Evolutionary conservation across 1,140 invertebrate species (phyloP).

Genomic region (Melanaphis sacchari): DNA sequence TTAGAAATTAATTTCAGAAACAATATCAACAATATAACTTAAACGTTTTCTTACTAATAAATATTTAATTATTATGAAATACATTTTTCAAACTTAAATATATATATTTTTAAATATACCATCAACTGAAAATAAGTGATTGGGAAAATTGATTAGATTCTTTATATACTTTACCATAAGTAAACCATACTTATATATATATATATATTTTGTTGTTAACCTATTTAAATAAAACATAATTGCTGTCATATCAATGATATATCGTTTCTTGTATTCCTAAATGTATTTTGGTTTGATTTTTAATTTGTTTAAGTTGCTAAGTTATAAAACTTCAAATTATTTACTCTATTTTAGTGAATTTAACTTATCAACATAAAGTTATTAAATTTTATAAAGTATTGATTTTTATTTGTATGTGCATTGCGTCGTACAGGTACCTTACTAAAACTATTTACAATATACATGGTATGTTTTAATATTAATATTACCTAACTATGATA

Average conservation of each 20-base stretch:
- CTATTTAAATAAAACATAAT: neutral
- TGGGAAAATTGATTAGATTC: neutral
- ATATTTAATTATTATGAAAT: neutral
- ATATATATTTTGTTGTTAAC: neutral
- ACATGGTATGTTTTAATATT: neutral
- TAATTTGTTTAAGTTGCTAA: neutral
- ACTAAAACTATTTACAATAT: neutral
- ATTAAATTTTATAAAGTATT: neutral
- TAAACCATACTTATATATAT: neutral
- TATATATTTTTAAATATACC: neutral
- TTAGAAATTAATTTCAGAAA: neutral
- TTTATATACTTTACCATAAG: neutral
- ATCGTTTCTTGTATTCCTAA: neutral
- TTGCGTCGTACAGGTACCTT: neutral
- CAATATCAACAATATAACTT: neutral
- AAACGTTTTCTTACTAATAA: neutral
- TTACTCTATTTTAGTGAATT: neutral
- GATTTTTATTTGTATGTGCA: neutral
- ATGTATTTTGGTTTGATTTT: neutral
- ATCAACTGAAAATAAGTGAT: neutral
- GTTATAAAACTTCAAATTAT: neutral
- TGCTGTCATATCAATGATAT: neutral
- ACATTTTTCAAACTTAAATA: neutral
- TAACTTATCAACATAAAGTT: neutral
- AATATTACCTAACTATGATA: neutral